These are phyloP conservation scores for Denticeps clupeoides DNA, from an alignment of 2,797 vertebrate genomes.

Conservation along the genomic window DNA sequence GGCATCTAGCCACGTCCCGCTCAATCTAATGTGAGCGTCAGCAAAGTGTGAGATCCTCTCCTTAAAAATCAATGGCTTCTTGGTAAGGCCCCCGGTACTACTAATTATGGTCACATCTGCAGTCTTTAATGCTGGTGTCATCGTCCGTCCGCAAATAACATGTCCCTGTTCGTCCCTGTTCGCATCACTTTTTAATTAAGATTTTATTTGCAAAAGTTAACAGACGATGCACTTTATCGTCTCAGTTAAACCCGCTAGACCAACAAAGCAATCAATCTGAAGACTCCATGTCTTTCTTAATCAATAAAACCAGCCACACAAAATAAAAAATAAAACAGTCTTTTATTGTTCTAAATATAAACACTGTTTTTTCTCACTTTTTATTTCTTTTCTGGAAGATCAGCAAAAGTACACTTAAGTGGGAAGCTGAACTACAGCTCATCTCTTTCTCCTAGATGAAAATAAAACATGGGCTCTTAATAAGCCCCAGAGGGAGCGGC, in stretches of 20 bases:
- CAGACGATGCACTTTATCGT: background rate
- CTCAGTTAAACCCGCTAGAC: conserved; percentile 1
- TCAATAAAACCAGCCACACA: conserved; percentile 33
- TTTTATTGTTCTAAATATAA: conserved; percentile 37
- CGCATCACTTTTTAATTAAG: conserved; percentile 2
- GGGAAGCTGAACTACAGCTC: conserved; percentile 15
- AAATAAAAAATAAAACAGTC: conserved; percentile 27
- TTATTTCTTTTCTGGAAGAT: conserved; percentile 16
- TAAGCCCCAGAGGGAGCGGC: conserved; percentile 29
- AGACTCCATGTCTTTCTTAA: conserved; percentile 4
- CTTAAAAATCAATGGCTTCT: conserved; percentile 14
- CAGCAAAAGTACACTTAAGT: conserved; percentile 25
- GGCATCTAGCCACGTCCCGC: conserved; percentile 6
- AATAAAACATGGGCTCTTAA: conserved; percentile 30
- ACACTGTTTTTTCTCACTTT: conserved; percentile 28
- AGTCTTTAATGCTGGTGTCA: conserved; percentile 20
- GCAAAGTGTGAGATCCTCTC: background rate
- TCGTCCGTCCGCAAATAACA: conserved; percentile 5
- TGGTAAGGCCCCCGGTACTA: conserved; percentile 1
- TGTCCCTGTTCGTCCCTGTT: background rate
- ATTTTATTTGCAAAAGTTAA: conserved; percentile 8
- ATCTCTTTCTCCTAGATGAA: conserved; percentile 23
- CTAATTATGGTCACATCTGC: conserved; percentile 22
- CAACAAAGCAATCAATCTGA: background rate
- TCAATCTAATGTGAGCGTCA: background rate